Base-by-base conservation (phyloP, 1,140 invertebrate genomes). In the Cataglyphis hispanica region DNA sequence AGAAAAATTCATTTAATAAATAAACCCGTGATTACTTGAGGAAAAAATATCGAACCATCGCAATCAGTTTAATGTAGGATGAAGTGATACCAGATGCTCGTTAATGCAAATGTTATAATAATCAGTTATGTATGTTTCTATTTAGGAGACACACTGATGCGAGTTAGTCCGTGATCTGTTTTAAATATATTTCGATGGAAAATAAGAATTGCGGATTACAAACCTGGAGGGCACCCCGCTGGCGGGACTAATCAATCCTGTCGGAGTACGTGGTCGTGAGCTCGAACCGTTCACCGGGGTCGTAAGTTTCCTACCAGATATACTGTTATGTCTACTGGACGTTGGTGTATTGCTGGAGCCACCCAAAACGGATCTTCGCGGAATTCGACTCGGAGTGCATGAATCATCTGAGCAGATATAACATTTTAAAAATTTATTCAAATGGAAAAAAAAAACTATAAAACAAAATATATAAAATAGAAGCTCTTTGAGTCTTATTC, bases 251-350 rank as follows among this genome's bases (percentile, higher is more conserved):
- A 96, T 93, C 22, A 97, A 95, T 50, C 97, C 81, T 34, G 97
- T 98, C 13, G 97, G 97, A 43, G 97, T 97, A 86, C 97, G 96
- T 16, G 97, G 97, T 67, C 97, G 95, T 16, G 96, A 96, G 31
- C 95, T 96, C n/a, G 96, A 96, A 19, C 94, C 94, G 67, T 95
- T 95, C 25, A 94, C 87, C 3, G 94, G 93, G 19, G 93, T 89
- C 84, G 80, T 89, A 22, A 94, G 70, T 78, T 91, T 91, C 74
- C 92, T 94, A 16, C 94, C 93, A 19, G 95, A 95, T 64, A 95
- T 63, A 67, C 95, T 95, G 78, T 95, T 95, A 63, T 94, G 94
- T 84, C 95, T 93, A 91, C 95, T 95, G 25, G 94, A 91, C 6
- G 93, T 94, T 6, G 94, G 94, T 56, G 94, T 95, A 19, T 91